Evolutionary conservation across 2,888 invertebrate species (phyloP), one percentile per base, ranked within the genome.

Genomic region (Cerastoderma edule): DNA sequence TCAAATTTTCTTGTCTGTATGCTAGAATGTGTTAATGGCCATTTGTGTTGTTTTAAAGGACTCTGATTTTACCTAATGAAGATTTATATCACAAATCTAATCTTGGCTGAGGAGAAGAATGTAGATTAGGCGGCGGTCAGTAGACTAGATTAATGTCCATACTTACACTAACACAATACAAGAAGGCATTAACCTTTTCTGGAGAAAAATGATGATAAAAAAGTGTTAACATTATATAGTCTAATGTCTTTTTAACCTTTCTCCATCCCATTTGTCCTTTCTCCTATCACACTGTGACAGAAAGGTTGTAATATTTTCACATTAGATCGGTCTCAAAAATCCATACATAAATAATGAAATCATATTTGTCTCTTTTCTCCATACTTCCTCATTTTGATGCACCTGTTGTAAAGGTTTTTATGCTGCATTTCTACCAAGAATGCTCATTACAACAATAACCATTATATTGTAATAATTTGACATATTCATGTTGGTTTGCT

Each of bases 71-170:
- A 60, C 16, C 60, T 60, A 60, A 60, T 60, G 60, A 60, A 60
- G 60, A 60, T 60, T 60, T 60, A 60, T 60, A 39, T 28, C 10
- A 60, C 60, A 60, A 60, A 60, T 60, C 60, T 60, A 39, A 60
- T 60, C 60, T 60, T 60, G 39, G 60, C 22, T 16, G 39, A 39
- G 27, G 39, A n/a, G 60, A 60, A 60, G 35, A 60, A 60, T 39
- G 24, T 39, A 39, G 39, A 60, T 60, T 60, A 60, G 60, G 27
- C 50, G 24, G 39, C 22, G 24, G 16, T 60, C 35, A 35, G 24
- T 5, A 22, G n/a, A 33, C 39, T 30, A 39, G 60, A 60, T 60
- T 35, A 39, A 39, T 60, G 39, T 32, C 60, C 60, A 24, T 39
- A 60, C 35, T 60, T 39, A 60, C 27, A 60, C 60, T 35, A 60